A percentile compares a stretch with the other conserved stretches of the same genome.
These are phyloP conservation scores for Plotosus lineatus DNA, from an alignment of 2,113 vertebrate genomes.

Conservation along the genomic window DNA sequence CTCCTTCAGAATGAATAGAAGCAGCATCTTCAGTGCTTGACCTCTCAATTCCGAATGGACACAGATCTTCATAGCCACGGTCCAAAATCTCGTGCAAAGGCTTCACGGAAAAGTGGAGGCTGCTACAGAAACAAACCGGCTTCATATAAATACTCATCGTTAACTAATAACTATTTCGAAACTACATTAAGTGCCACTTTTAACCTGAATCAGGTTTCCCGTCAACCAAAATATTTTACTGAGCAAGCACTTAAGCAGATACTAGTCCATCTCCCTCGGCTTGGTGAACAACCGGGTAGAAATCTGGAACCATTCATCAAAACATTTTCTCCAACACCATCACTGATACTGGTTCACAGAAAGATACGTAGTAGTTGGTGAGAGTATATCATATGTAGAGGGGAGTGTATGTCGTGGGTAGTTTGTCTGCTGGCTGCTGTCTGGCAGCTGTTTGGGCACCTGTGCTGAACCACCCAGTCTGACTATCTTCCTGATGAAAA, in stretches of 20 bases:
- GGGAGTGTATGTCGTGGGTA: slow-evolving; percentile 1
- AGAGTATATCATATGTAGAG: neutral
- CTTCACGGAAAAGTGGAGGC: neutral
- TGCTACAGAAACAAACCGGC: neutral
- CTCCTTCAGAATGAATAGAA: neutral
- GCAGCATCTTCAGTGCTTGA: neutral
- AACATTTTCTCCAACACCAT: neutral
- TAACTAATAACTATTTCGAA: no score
- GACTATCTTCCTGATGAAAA: slow-evolving; percentile 25
- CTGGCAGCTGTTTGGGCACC: slow-evolving; percentile 74
- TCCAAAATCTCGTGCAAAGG: neutral
- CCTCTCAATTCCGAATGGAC: neutral
- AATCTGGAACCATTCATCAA: neutral
- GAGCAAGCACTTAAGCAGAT: neutral
- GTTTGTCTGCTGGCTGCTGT: slow-evolving; percentile 50
- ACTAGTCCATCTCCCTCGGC: neutral
- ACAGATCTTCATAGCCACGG: neutral
- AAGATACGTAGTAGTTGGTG: neutral
- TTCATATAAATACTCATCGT: neutral
- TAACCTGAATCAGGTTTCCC: neutral
- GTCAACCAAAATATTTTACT: neutral
- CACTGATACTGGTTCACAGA: neutral
- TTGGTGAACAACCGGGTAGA: neutral
- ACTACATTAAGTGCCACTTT: neutral
- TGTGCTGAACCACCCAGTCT: slow-evolving; percentile 51